Percentiles rank a stretch among this genome's conserved stretches.
Conservation (phyloP, 2,888 invertebrate species). For the Zaprionus bogoriensis region DNA sequence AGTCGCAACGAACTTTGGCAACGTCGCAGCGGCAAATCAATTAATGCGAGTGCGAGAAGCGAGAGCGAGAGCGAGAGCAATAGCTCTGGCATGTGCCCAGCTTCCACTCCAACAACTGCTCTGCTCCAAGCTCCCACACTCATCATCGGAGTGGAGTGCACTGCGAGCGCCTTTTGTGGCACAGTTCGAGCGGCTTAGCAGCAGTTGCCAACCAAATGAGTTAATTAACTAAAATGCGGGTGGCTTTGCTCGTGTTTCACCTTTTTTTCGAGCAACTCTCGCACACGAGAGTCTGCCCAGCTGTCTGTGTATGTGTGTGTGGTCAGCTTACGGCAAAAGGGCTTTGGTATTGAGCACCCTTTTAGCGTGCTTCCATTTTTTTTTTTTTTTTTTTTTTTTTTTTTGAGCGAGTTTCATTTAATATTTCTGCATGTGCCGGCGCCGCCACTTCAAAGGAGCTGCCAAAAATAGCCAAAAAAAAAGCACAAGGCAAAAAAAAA, state of each 20-base stretch:
- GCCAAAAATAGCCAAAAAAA: constrained; percentile 38
- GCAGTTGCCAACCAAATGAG: constrained; percentile 81
- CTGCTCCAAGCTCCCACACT: neutral
- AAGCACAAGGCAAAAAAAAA: constrained; percentile 1
- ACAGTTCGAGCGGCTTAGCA: constrained; percentile 67
- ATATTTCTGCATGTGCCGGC: constrained; percentile 70
- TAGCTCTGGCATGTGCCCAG: neutral
- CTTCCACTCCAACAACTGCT: neutral
- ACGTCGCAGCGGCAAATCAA: constrained; percentile 71
- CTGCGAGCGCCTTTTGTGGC: constrained; percentile 42
- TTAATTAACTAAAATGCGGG: constrained; percentile 83
- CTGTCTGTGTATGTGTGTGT: constrained; percentile 55
- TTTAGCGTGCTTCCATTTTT: constrained; percentile 47
- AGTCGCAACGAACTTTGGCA: constrained; percentile 38
- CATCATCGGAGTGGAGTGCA: neutral
- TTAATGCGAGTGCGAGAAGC: constrained; percentile 58
- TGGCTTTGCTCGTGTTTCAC: constrained; percentile 68
- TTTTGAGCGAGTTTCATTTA: constrained; percentile 64
- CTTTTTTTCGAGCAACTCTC: constrained; percentile 4
- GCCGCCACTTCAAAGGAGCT: constrained; percentile 69
- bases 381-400: constrained; percentile 36
- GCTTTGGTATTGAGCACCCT: constrained; percentile 76
- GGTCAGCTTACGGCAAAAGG: constrained; percentile 71
- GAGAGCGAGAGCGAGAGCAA: no score
- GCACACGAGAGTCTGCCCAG: constrained; percentile 5